Conservation (phyloP, 2,888 invertebrate species). For the Sesia bembeciformis region DNA sequence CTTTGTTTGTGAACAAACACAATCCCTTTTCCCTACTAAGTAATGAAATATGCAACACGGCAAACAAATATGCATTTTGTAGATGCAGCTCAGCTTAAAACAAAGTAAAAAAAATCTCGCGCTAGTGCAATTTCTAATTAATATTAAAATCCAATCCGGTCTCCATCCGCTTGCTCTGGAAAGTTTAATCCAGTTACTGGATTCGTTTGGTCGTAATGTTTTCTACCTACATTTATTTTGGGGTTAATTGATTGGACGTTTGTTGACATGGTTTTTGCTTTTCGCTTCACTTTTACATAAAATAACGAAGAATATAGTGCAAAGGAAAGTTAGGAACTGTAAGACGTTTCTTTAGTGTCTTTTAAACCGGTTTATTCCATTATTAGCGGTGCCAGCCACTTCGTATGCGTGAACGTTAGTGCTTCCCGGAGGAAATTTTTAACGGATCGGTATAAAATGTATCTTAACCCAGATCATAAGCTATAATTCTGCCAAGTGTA, state of each 20-base stretch:
- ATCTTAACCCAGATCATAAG: too few relatives aligned
- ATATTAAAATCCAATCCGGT: constrained; percentile 39
- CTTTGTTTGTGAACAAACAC: not conserved
- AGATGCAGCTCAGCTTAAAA: constrained; percentile 2
- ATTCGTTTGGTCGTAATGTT: constrained; percentile 14
- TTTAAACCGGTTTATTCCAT: too few relatives aligned
- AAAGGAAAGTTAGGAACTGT: too few relatives aligned
- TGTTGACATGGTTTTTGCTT: not conserved
- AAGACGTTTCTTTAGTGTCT: too few relatives aligned
- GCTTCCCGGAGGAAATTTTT: too few relatives aligned
- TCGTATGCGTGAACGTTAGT: too few relatives aligned
- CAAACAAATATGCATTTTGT: not conserved
- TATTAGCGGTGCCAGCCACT: too few relatives aligned
- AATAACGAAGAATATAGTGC: too few relatives aligned
- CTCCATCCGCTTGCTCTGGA: constrained; percentile 11
- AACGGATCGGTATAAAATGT: too few relatives aligned
- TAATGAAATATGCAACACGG: not conserved
- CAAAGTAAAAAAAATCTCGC: constrained; percentile 12
- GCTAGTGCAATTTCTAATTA: constrained; percentile 27
- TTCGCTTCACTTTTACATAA: too few relatives aligned
- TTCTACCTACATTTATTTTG: not conserved
- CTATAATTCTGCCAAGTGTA: too few relatives aligned
- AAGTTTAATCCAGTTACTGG: constrained; percentile 23
- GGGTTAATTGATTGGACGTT: not conserved
- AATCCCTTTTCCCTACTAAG: not conserved